Evolutionary conservation across 1,140 invertebrate genomes (phyloP), one percentile per base, ranked within the genome.

Genomic region (Platyscapa corneri): DNA sequence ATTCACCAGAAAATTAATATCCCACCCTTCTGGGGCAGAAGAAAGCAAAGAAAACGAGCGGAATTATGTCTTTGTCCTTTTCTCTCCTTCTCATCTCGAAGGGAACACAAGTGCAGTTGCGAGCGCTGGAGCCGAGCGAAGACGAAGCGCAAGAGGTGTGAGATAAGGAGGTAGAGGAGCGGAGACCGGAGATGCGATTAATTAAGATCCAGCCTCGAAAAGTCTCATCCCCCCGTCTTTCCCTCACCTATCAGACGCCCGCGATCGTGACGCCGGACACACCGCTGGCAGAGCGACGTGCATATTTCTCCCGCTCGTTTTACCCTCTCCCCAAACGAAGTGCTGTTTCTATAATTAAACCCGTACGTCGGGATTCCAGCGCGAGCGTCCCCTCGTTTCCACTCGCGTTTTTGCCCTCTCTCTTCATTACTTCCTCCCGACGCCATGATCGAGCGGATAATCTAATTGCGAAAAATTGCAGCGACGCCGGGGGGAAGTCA

Each of bases 311-410:
- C 6, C 34, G 7, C 32, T 78, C 20, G 32, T 34, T n/a, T 32
- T 76, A 18, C 49, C 49, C 49, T 49, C 72, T 67, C 60, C 82
- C 82, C 56, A 32, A 34, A 39, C 23, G 6, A 65, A 60, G 85
- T 86, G 86, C 84, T 83, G 86, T 84, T 89, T 89, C 87, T 89
- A 89, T 89, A 89, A 89, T 89, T 89, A 89, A 89, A 89, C 87
- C 77, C 85, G 88, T 86, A 87, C 80, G 87, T 84, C 87, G 85
- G 81, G 88, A 89, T 89, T 89, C 88, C 88, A 87, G 65, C 34
- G 23, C 39, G 23, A 27, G 49, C 49, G 49, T 42, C 39, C 60
- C 80, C 65, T 79, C 34, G 77, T 74, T 75, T 76, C 67, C 83
- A 37, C 79, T 64, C 77, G 53, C 49, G 77, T 76, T 53, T 76